Conservation (phyloP, 1,140 invertebrate genomes). For the Tetragonula clypearis region DNA sequence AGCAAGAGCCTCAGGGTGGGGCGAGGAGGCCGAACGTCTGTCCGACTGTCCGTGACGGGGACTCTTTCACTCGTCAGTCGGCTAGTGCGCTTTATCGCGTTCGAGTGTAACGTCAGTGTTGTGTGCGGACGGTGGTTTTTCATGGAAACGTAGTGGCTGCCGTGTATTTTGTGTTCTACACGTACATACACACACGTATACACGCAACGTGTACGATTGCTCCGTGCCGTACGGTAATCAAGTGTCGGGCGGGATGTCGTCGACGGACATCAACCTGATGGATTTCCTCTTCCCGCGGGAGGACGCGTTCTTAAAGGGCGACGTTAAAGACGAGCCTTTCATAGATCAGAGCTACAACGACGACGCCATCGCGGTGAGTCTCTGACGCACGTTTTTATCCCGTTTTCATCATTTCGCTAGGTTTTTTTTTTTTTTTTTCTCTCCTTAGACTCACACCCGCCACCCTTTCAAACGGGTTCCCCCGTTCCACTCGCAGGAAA, state of each 20-base stretch:
- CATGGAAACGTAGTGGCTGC: constrained; percentile 21
- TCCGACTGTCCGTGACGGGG: constrained; percentile 2
- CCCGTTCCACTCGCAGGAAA: neutral
- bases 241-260: constrained; percentile 24
- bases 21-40: constrained; percentile 20
- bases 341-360: constrained; percentile 61
- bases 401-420: neutral
- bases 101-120: constrained; percentile 21
- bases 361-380: constrained; percentile 68
- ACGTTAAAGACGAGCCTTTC: constrained; percentile 70
- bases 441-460: no score
- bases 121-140: constrained; percentile 21
- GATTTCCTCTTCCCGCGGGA: constrained; percentile 68
- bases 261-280: constrained; percentile 70
- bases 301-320: constrained; percentile 66
- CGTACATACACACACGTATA: neutral
- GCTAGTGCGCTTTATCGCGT: constrained; percentile 21
- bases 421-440: no score
- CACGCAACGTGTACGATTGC: neutral
- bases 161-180: neutral
- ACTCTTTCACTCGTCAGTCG: constrained; percentile 19
- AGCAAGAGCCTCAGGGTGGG: constrained; percentile 20
- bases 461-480: neutral
- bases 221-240: neutral
- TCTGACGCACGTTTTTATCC: neutral